Evolutionary conservation across 2,888 invertebrate species (phyloP).

Genomic region (Hypena proboscidalis): DNA sequence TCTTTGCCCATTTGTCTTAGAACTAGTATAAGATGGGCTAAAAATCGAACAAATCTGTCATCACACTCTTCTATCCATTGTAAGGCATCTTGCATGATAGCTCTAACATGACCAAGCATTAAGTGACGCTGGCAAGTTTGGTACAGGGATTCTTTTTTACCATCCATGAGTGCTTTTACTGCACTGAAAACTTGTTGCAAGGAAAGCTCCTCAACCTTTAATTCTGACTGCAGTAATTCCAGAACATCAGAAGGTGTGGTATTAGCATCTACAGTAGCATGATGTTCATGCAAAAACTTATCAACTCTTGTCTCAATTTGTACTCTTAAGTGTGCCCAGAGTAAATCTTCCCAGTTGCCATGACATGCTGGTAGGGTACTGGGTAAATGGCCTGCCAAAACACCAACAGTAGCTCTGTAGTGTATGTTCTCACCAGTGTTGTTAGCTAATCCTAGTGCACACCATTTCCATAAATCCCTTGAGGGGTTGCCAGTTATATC

Average conservation of each 20-base stretch:
- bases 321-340: conserved; percentile 95
- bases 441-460: conserved; percentile 87
- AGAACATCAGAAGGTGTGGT: conserved; percentile 72
- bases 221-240: conserved; percentile 70
- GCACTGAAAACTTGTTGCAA: conserved; percentile 75
- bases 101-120: conserved; percentile 92
- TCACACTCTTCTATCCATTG: conserved; percentile 86
- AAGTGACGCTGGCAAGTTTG: conserved; percentile 93
- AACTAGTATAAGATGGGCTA: conserved; percentile 94
- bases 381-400: conserved; percentile 93
- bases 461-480: conserved; percentile 92
- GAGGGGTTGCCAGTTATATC: conserved; percentile 93
- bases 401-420: conserved; percentile 88
- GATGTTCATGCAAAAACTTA: conserved; percentile 79
- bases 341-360: conserved; percentile 94
- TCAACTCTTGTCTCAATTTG: conserved; percentile 95
- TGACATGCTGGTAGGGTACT: conserved; percentile 90
- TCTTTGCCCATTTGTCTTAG: conserved; percentile 92
- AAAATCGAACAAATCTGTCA: conserved; percentile 89
- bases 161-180: conserved; percentile 76
- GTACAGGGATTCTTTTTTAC: conserved; percentile 87
- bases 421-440: conserved; percentile 84
- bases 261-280: conserved; percentile 74
- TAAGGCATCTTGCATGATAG: conserved; percentile 89
- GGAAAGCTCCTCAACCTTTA: conserved; percentile 68